Base-by-base conservation (phyloP, 2,888 invertebrate genomes). In the Drosophila rellima region DNA sequence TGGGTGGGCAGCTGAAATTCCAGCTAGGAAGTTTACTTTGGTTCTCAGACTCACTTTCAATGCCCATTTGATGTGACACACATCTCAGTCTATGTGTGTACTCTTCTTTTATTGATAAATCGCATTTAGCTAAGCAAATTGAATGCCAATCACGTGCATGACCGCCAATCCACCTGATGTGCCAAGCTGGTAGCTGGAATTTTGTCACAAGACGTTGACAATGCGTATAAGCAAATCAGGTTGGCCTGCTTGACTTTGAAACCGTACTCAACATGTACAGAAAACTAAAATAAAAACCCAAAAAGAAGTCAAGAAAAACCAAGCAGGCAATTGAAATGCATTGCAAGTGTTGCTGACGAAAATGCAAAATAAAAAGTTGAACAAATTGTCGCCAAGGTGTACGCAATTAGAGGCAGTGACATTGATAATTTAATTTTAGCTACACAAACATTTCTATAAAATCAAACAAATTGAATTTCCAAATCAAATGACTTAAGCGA, bases 1-100 rank as follows among this genome's bases (percentile, higher is more conserved):
- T 70, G 60, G 55, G 61, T 65, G 55, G 64, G 48, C 65, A 60
- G 15, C 20, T 11, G 18, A 33, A 40, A 18, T 18, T 6, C 3
- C 2, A 23, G 45, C 40, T 74, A 63, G 71, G 61, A 65, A 82
- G 50, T 52, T 29, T 37, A 56, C 17, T 59, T 55, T 20, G 50
- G 61, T 69, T 78, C 79, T 81, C 77, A 88, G 78, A 88, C 87
- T 83, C 83, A 83, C 89, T 83, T 83, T 83, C 89, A 75, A 74
- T 71, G 67, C 70, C 65, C 69, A 15, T 0, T 48, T 17, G 8
- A 45, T 78, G 75, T 88, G 82, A 86, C 82, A 82, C 67, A 88
- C 79, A 72, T 74, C 31, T 20, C 51, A 18, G 15, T 23, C 18
- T 11, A 13, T 20, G 31, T 40, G 18, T 31, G n/a, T 26, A 23